Evolutionary conservation across 2,797 vertebrate species (phyloP), one percentile per base, ranked within the genome.

Genomic region (Paratrypauchen microcephalus): DNA sequence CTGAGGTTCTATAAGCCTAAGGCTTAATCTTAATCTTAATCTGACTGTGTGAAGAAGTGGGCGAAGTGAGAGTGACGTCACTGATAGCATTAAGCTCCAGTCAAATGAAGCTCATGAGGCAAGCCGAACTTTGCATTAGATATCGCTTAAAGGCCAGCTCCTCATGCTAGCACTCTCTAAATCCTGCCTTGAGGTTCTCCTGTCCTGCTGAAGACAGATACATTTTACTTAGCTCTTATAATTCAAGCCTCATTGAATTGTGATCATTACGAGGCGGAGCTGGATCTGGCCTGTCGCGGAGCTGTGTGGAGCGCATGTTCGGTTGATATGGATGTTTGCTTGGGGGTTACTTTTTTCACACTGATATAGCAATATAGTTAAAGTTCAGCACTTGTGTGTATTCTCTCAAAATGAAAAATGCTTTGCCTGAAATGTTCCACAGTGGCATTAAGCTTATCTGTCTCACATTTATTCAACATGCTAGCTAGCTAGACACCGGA

Each of bases 171-270:
- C 45, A 12, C 45, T 65, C 24, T 30, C 16, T 50, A 19, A 64
- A 48, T 28, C 62, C 23, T 64, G 45, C 45, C 63, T 50, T 19
- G 24, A 18, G 63, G 63, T 30, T 50, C 9, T 28, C 48, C 24
- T 18, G n/a, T 32, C 23, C 62, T 26, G 45, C 62, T 28, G 5
- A 48, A 50, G 62, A 48, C 45, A 41, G 21, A 65, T 65, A 65
- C 24, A 50, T 65, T 65, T 36, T 19, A 65, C 16, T 50, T 47
- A 24, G 23, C 24, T 41, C 41, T 47, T 65, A 65, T 28, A 65
- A 50, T 65, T 50, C 45, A 65, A 48, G 26, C 16, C 63, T 65
- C 45, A 65, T 65, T 65, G 63, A 50, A 50, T 65, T 50, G 63
- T 65, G 63, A 28, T 65, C 30, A 65, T 65, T 65, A 50, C 9